Percentiles rank a stretch among this genome's conserved stretches.
These are phyloP conservation scores for Strongylocentrotus purpuratus DNA, from an alignment of 35 echinoderm and acorn worm genomes.

Conservation along the genomic window DNA sequence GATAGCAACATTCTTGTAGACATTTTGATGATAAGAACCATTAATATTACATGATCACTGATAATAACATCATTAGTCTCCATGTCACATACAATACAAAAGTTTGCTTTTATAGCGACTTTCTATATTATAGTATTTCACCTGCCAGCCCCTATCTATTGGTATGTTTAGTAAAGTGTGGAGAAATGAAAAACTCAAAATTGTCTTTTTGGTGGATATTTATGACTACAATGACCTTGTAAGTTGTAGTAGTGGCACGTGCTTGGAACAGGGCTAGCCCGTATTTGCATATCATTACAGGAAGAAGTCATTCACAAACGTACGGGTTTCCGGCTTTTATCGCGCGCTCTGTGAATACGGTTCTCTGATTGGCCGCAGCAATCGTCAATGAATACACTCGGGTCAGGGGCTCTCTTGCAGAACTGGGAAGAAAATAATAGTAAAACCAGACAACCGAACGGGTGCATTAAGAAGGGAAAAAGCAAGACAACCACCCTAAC, in stretches of 20 bases:
- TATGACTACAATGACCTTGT: slow-evolving; percentile 16
- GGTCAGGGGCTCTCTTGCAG: slow-evolving; percentile 36
- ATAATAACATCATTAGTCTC: neutral
- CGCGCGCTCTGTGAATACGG: slow-evolving; percentile 3
- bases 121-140: neutral
- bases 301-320: slow-evolving; percentile 24
- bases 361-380: neutral
- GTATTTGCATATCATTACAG: slow-evolving; percentile 21
- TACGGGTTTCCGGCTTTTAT: slow-evolving; percentile 30
- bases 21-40: neutral
- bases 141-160: neutral
- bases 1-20: neutral
- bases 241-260: neutral
- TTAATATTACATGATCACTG: neutral
- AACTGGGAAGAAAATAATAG: neutral
- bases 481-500: slow-evolving; percentile 33
- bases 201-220: neutral
- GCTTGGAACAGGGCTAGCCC: neutral
- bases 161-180: slow-evolving; percentile 3
- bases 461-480: neutral
- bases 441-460: slow-evolving; percentile 21
- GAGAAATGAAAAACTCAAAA: neutral
- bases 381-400: slow-evolving; percentile 5
- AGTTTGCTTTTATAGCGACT: neutral
- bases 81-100: neutral